phyloP scores from a whole-genome alignment of 1,140 invertebrate species.

The Cydia strobilella region DNA sequence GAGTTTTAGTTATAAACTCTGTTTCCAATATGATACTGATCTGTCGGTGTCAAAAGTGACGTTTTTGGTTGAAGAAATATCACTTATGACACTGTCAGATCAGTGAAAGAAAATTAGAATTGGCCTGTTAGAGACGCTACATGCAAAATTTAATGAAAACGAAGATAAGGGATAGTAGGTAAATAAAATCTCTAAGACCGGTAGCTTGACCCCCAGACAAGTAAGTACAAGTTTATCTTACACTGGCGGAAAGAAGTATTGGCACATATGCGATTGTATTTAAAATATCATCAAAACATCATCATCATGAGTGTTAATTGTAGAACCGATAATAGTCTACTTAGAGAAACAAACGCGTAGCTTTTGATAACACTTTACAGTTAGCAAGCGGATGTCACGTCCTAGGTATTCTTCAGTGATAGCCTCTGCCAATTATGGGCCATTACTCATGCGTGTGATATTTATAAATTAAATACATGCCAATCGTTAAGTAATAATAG shows the following conservation, averaged over 20 bases:
- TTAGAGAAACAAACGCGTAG: slow-evolving; percentile 27
- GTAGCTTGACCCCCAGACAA: too few relatives aligned
- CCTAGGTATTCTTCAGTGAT: slow-evolving; percentile 66
- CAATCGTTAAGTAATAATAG: slow-evolving; percentile 30
- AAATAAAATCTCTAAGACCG: not conserved
- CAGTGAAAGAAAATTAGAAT: too few relatives aligned
- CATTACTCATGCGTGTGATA: slow-evolving; percentile 70
- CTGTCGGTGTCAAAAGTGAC: too few relatives aligned
- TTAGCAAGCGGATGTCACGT: slow-evolving; percentile 73
- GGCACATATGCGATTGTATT: too few relatives aligned
- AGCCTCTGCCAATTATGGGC: slow-evolving; percentile 73
- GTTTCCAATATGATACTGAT: too few relatives aligned
- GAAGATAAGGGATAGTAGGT: not conserved
- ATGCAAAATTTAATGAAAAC: too few relatives aligned
- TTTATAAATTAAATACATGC: slow-evolving; percentile 58
- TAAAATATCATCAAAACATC: not conserved
- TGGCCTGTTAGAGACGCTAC: too few relatives aligned
- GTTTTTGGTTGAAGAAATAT: too few relatives aligned
- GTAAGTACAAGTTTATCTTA: too few relatives aligned
- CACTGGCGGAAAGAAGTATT: too few relatives aligned
- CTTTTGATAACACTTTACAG: slow-evolving; percentile 50
- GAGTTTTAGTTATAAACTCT: too few relatives aligned
- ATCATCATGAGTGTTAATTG: not conserved
- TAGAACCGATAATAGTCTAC: slow-evolving; percentile 11
- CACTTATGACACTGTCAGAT: too few relatives aligned